phyloP scores from a whole-genome alignment of 1,140 invertebrate genomes.

The Papilio machaon region DNA sequence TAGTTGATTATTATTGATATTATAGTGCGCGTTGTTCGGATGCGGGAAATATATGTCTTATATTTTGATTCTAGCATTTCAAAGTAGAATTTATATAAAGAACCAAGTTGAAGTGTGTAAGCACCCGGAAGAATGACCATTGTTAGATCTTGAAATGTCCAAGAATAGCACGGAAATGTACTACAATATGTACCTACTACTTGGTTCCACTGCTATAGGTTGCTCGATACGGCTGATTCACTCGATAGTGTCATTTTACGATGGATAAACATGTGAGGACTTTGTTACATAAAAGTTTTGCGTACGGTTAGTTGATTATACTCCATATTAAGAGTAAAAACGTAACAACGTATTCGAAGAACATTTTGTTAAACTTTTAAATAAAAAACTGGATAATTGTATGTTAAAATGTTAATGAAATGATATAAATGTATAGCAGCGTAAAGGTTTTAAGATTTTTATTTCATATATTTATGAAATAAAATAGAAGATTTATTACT shows the following conservation, averaged over 20 bases:
- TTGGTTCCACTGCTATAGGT: neutral
- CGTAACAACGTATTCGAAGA: no score
- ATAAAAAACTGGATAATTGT: neutral
- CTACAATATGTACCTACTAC: neutral
- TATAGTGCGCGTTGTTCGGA: neutral
- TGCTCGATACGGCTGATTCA: neutral
- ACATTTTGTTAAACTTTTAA: neutral
- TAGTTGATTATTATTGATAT: no score
- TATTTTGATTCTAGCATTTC: neutral
- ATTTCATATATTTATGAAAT: no score
- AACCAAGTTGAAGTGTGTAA: neutral
- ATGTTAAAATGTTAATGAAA: no score
- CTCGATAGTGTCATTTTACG: neutral
- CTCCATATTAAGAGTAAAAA: neutral
- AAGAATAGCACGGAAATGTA: conserved; percentile 15
- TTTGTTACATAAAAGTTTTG: conserved; percentile 1
- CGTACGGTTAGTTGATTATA: neutral
- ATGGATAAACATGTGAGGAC: neutral
- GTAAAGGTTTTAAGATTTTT: no score
- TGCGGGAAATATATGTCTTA: neutral
- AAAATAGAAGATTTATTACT: no score
- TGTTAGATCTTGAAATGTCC: conserved; percentile 7
- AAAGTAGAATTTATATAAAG: neutral
- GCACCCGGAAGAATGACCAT: neutral
- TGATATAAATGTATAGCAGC: no score